Conservation (phyloP, 2,888 invertebrate genomes). For the Pachydiplax longipennis region DNA sequence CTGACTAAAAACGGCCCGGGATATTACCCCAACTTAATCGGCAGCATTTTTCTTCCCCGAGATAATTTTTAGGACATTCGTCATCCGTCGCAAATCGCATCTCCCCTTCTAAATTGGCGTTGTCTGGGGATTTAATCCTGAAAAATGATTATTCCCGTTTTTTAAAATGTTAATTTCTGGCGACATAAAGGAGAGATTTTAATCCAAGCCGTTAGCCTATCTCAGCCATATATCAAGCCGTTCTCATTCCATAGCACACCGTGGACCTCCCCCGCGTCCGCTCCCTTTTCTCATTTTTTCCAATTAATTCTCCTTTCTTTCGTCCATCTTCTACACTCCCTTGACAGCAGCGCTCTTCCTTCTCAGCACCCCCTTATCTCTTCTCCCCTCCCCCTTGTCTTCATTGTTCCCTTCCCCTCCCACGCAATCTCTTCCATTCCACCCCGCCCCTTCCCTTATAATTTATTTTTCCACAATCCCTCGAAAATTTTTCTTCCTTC, state of each 20-base stretch:
- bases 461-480: conserved; percentile 24
- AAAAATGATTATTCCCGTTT: conserved; percentile 35
- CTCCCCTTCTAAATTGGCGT: background rate
- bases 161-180: conserved; percentile 30
- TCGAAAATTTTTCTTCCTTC: background rate
- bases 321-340: conserved; percentile 36
- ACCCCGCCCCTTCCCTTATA: background rate
- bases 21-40: background rate
- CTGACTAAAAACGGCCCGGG: background rate
- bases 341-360: conserved; percentile 1
- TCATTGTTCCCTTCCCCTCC: background rate
- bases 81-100: background rate
- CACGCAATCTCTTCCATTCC: background rate
- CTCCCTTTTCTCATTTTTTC: conserved; percentile 24
- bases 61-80: background rate
- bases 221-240: conserved; percentile 31
- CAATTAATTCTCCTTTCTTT: conserved; percentile 38
- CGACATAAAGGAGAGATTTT: conserved; percentile 5
- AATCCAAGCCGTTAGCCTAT: conserved; percentile 40
- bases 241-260: background rate
- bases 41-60: background rate
- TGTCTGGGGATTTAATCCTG: conserved; percentile 9
- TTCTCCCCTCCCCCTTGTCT: background rate
- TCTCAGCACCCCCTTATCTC: background rate
- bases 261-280: background rate